These are phyloP conservation scores for Gonioctena quinquepunctata DNA, from an alignment of 1,140 invertebrate species.

Conservation along the genomic window DNA sequence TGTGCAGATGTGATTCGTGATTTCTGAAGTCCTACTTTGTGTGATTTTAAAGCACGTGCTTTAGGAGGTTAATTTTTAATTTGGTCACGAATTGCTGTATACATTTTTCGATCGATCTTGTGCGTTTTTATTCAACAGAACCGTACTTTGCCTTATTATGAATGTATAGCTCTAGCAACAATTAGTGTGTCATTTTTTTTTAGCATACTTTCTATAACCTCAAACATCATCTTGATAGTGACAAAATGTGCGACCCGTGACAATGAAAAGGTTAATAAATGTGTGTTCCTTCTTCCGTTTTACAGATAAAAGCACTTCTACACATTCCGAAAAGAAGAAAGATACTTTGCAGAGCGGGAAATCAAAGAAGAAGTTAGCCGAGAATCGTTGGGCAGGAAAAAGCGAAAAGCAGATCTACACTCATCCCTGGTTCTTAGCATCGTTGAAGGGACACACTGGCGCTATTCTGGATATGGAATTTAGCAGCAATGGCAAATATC, in stretches of 20 bases:
- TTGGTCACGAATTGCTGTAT: background rate
- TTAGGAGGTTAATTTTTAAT: slow-evolving; percentile 28
- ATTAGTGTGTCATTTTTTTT: background rate
- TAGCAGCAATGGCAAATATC: slow-evolving; percentile 80
- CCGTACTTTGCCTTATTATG: background rate
- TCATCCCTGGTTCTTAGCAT: slow-evolving; percentile 76
- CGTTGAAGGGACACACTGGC: slow-evolving; percentile 79
- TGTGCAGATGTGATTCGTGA: too few relatives aligned
- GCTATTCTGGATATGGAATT: slow-evolving; percentile 75
- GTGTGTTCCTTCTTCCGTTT: background rate
- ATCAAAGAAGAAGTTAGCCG: slow-evolving; percentile 32
- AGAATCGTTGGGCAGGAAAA: slow-evolving; percentile 27
- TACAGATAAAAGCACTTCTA: slow-evolving; percentile 17
- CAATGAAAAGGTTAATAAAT: background rate
- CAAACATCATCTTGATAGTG: background rate
- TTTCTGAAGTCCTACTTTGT: background rate
- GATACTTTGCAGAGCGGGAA: slow-evolving; percentile 16
- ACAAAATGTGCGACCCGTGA: background rate
- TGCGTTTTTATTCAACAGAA: background rate
- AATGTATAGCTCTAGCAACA: background rate
- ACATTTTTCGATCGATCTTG: background rate
- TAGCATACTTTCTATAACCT: background rate
- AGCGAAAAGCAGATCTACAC: slow-evolving; percentile 56
- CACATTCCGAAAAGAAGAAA: slow-evolving; percentile 20
- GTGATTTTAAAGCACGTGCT: slow-evolving; percentile 19